Evolutionary conservation across 2,888 invertebrate genomes (phyloP), one percentile per base, ranked within the genome.

Genomic region (Phytoseiulus persimilis): DNA sequence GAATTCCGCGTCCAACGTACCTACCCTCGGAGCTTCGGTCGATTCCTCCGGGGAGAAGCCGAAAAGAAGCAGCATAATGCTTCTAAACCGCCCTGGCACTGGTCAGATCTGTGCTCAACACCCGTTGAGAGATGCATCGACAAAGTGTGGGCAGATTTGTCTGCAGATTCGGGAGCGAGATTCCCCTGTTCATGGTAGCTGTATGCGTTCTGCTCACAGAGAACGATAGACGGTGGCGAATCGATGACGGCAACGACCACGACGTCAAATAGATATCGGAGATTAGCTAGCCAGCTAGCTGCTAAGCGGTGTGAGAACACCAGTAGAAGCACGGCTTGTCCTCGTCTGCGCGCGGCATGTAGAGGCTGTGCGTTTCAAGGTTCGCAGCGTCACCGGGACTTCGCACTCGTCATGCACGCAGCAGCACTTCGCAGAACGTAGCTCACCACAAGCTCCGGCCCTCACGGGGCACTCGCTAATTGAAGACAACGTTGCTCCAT

Each of bases 361-460:
- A 65, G 65, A 65, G 65, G 65, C 65, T 65, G 23, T 65, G 23
- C 65, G 14, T 65, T 28, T 28, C 14, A 23, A 65, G 65, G 28
- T 65, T 65, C 65, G 65, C 65, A 23, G 18, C 65, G 65, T 65
- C 65, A 65, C 65, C 65, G 65, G 65, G 65, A 65, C 65, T 2
- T 65, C 18, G 28, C 11, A 14, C 9, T 14, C 65, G 65, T 65
- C 65, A 65, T 65, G 65, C 65, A 65, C 5, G 39, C 39, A 39
- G 39, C 39, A 39, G 65, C 65, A 65, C 65, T 65, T 65, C 18
- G 65, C 65, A 23, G 65, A 28, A 65, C 28, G 65, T 65, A 14
- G 65, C 65, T 65, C 65, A 65, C 65, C 65, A 65, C 65, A 65
- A 65, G 65, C 65, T 65, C 65, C 65, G 65, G 65, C 65, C 65